Evolutionary conservation across 1,140 invertebrate genomes (phyloP).

Genomic region (Cyclina sinensis): DNA sequence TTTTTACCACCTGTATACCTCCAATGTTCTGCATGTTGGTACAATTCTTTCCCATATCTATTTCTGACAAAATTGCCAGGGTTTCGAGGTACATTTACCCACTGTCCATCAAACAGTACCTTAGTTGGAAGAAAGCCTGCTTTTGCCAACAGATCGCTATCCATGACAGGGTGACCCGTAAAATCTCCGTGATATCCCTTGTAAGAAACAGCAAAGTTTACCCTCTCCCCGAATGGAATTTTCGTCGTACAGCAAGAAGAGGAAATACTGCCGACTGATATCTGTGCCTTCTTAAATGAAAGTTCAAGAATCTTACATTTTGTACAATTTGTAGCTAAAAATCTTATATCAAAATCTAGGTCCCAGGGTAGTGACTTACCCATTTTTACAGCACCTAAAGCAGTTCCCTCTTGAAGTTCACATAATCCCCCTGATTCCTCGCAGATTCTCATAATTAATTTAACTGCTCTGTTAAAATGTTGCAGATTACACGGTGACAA

Average conservation of each 20-base stretch:
- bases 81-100: conserved; percentile 78
- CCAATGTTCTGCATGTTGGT: too few species aligned
- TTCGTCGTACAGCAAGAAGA: neutral
- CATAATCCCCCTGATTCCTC: neutral
- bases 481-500: too few species aligned
- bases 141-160: conserved; percentile 57
- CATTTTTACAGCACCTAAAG: too few species aligned
- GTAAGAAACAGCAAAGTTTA: neutral
- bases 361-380: too few species aligned
- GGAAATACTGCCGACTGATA: neutral
- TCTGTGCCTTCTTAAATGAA: conserved; percentile 41
- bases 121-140: conserved; percentile 71
- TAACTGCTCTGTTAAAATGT: too few species aligned
- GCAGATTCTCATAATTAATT: too few species aligned
- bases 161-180: conserved; percentile 72
- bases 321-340: too few species aligned
- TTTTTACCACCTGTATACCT: too few species aligned
- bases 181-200: conserved; percentile 66
- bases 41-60: conserved; percentile 77
- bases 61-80: conserved; percentile 83
- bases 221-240: neutral
- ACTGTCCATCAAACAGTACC: conserved; percentile 75
- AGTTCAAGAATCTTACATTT: conserved; percentile 45
- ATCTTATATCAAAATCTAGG: too few species aligned
- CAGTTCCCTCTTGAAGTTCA: conserved; percentile 79